Conservation (phyloP, 2,113 vertebrate genomes). For the Phoxinus phoxinus region DNA sequence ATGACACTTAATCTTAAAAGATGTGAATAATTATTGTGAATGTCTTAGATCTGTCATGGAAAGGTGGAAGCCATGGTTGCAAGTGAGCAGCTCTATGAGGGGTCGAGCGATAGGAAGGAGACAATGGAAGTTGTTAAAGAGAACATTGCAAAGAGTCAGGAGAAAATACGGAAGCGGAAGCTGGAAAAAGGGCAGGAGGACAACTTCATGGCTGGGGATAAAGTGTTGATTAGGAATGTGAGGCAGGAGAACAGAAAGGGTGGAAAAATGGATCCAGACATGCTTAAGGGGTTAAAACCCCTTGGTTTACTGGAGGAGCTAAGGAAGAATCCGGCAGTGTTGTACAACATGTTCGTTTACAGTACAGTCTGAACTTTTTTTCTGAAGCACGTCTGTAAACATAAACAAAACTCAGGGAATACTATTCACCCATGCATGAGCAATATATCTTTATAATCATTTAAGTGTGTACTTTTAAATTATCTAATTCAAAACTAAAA, state of each 20-base stretch:
- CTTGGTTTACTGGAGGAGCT: too few species aligned
- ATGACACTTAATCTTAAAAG: background rate
- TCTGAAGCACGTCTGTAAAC: too few species aligned
- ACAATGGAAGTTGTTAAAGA: background rate
- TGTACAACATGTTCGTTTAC: too few species aligned
- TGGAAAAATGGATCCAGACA: background rate
- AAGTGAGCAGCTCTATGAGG: background rate
- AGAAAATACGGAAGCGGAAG: background rate
- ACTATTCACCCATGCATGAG: too few species aligned
- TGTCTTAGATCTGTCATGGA: background rate
- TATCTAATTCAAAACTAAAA: too few species aligned
- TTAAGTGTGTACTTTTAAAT: too few species aligned
- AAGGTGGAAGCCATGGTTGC: background rate
- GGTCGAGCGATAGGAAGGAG: background rate
- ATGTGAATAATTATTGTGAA: background rate
- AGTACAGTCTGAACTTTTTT: too few species aligned
- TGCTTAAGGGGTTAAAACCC: background rate
- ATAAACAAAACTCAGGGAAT: too few species aligned
- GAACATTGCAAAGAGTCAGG: background rate
- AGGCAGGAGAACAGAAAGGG: background rate
- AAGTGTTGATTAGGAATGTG: background rate
- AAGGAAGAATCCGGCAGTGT: too few species aligned
- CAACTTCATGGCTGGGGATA: background rate
- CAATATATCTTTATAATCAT: too few species aligned
- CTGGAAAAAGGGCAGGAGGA: background rate